A percentile compares a stretch with the other conserved stretches of the same genome.
These are phyloP conservation scores for Coboldia fuscipes DNA, from an alignment of 1,140 invertebrate genomes.

Conservation along the genomic window DNA sequence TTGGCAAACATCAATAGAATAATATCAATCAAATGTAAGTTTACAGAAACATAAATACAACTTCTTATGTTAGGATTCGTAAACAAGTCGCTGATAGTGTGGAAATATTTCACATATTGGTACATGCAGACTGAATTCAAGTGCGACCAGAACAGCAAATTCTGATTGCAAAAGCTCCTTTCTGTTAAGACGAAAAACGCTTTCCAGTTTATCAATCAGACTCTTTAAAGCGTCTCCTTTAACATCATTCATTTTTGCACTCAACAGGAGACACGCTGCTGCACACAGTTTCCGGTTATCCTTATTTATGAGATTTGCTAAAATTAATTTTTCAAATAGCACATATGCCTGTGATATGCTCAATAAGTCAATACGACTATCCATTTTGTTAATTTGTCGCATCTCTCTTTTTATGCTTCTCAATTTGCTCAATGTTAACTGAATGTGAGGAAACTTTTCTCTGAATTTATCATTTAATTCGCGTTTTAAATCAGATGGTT, in stretches of 20 bases:
- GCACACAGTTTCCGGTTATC: conserved; percentile 88
- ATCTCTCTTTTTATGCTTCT: conserved; percentile 86
- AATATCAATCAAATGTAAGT: too few relatives aligned
- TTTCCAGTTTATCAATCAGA: conserved; percentile 82
- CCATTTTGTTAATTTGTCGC: conserved; percentile 76
- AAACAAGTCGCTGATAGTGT: conserved; percentile 81
- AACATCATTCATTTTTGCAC: conserved; percentile 91
- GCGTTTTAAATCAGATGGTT: conserved; percentile 90
- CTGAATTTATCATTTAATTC: conserved; percentile 95
- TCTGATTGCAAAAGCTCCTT: conserved; percentile 81
- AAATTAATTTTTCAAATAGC: conserved; percentile 90
- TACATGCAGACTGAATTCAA: conserved; percentile 85
- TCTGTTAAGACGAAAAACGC: conserved; percentile 69
- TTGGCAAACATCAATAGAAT: too few relatives aligned
- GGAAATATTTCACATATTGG: conserved; percentile 81
- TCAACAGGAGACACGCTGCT: conserved; percentile 78
- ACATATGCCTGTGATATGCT: conserved; percentile 92
- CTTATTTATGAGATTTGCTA: conserved; percentile 84
- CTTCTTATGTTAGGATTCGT: conserved; percentile 52
- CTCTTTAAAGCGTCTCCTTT: conserved; percentile 71
- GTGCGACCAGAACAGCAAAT: conserved; percentile 81
- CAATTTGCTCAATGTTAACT: conserved; percentile 90
- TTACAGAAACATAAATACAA: too few relatives aligned
- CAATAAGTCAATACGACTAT: conserved; percentile 64
- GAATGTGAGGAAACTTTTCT: conserved; percentile 85